These are phyloP conservation scores for Camponotus fellah DNA, from an alignment of 2,888 invertebrate genomes.

Conservation along the genomic window DNA sequence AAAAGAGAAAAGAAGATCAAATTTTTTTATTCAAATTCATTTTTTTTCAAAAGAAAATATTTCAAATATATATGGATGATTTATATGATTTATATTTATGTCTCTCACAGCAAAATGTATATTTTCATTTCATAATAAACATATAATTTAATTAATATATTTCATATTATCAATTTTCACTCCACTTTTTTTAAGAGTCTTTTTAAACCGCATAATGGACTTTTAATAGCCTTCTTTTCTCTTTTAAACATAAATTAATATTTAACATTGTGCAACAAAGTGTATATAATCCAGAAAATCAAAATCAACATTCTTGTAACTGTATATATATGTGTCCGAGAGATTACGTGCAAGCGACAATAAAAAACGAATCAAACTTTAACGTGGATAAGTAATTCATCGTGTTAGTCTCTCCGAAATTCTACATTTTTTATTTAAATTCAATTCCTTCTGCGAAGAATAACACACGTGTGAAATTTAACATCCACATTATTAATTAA, in stretches of 20 bases:
- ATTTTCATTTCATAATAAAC: background rate
- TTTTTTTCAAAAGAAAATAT: background rate
- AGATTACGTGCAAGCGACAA: slow-evolving; percentile 62
- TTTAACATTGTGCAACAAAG: slow-evolving; percentile 67
- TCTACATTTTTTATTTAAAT: background rate
- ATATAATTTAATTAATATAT: background rate
- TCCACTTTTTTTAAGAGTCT: background rate
- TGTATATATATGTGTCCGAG: slow-evolving; percentile 60
- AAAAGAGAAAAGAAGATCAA: background rate
- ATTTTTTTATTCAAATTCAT: background rate
- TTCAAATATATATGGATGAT: background rate
- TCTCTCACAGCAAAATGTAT: background rate
- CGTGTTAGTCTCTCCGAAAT: background rate
- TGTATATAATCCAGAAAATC: slow-evolving; percentile 48
- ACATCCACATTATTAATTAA: background rate
- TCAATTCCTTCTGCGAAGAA: background rate
- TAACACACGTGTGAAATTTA: slow-evolving; percentile 43
- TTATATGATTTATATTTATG: background rate
- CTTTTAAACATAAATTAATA: slow-evolving; percentile 12
- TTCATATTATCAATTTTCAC: background rate
- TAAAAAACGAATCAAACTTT: background rate
- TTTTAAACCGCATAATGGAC: background rate
- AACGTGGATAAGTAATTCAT: background rate
- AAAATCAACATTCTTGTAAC: slow-evolving; percentile 60
- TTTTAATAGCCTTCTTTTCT: background rate